Percentiles rank a stretch among this genome's conserved stretches.
Evolutionary conservation across 2,113 vertebrate species (phyloP).

Genomic region (Sigmodon hispidus): DNA sequence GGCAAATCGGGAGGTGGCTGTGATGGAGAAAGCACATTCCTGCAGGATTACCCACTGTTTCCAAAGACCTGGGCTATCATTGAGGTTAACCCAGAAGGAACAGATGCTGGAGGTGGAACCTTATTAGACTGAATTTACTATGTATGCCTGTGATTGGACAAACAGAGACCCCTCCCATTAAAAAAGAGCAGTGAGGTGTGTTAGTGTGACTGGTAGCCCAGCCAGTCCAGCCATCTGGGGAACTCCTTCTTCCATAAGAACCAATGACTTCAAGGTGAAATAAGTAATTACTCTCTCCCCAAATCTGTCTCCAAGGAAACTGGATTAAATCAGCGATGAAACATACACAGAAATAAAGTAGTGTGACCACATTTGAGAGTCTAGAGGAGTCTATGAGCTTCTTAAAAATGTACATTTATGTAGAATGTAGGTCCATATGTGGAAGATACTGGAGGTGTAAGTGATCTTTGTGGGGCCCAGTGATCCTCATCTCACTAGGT

Average conservation of each 20-base stretch:
- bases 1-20: slow-evolving; percentile 61
- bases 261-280: neutral
- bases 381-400: neutral
- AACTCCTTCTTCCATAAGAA: neutral
- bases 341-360: neutral
- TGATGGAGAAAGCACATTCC: slow-evolving; percentile 60
- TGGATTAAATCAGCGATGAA: neutral
- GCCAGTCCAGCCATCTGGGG: neutral
- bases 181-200: neutral
- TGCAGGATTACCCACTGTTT: slow-evolving; percentile 77
- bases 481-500: neutral
- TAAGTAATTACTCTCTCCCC: neutral
- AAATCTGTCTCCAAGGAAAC: neutral
- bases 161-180: neutral
- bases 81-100: slow-evolving; percentile 71
- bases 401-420: neutral
- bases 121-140: neutral
- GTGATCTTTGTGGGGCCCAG: neutral
- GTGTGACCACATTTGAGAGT: neutral
- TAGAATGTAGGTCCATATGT: neutral
- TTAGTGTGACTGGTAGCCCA: slow-evolving; percentile 29
- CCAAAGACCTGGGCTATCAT: slow-evolving; percentile 72
- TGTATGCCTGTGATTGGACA: slow-evolving; percentile 22
- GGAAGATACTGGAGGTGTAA: neutral
- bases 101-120: neutral